Percentiles rank a stretch among this genome's conserved stretches.
Conservation (phyloP, 2,888 invertebrate genomes). For the Lymantria monacha region DNA sequence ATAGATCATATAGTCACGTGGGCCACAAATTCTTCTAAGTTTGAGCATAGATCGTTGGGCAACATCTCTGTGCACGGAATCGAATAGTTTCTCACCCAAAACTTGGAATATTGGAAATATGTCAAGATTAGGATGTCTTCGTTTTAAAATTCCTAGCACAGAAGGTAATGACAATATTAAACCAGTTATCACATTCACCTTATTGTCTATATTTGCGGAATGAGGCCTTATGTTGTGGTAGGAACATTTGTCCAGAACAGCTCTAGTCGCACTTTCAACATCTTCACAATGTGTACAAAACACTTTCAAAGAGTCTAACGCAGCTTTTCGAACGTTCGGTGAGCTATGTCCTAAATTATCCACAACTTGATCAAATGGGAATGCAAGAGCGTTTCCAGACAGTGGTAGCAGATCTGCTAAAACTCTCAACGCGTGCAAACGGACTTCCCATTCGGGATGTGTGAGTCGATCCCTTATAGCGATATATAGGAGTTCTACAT, state of each 20-base stretch:
- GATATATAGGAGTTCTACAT: slow-evolving; percentile 85
- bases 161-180: slow-evolving; percentile 85
- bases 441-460: slow-evolving; percentile 92
- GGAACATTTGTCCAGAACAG: slow-evolving; percentile 85
- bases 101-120: slow-evolving; percentile 77
- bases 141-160: slow-evolving; percentile 80
- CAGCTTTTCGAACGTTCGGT: slow-evolving; percentile 90
- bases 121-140: slow-evolving; percentile 71
- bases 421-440: slow-evolving; percentile 90
- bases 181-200: slow-evolving; percentile 84
- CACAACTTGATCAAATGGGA: slow-evolving; percentile 87
- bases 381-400: slow-evolving; percentile 85
- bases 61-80: slow-evolving; percentile 84
- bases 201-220: slow-evolving; percentile 74
- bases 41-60: slow-evolving; percentile 87
- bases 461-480: slow-evolving; percentile 88
- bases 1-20: slow-evolving; percentile 84
- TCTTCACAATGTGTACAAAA: slow-evolving; percentile 87
- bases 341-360: slow-evolving; percentile 90
- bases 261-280: slow-evolving; percentile 85
- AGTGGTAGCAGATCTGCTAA: slow-evolving; percentile 90
- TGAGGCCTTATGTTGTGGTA: slow-evolving; percentile 80
- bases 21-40: slow-evolving; percentile 86
- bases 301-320: slow-evolving; percentile 88
- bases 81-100: slow-evolving; percentile 80